Evolutionary conservation across 2,888 invertebrate genomes (phyloP), one percentile per base, ranked within the genome.

Genomic region (Trilocha varians): DNA sequence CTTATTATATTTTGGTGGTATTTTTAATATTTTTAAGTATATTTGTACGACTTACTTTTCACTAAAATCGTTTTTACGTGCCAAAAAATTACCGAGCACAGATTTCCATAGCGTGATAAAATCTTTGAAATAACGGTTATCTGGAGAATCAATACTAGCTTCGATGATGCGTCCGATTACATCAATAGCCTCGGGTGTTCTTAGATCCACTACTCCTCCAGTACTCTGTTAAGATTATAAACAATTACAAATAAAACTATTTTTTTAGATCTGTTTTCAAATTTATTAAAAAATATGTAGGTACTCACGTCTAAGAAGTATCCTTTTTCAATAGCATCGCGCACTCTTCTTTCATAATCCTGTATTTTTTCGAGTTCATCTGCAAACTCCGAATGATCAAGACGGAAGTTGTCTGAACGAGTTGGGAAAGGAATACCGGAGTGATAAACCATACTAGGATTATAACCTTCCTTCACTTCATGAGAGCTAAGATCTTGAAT

Each of bases 381-480:
- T 35, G 78, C 62, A 43, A 87, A 70, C 36, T 82, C 65, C 36
- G 83, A 75, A 38, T 83, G 82, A 15, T 87, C 61, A 3, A 90
- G 52, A 36, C 87, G 70, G 55, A 82, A 88, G 55, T 88, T 73
- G 59, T 88, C 83, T 17, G 89, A 88, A 50, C 92, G 90, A 38
- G 71, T 75, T 32, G 91, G 90, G 78, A 89, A 90, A 39, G 89
- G 87, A 39, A 91, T 73, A 36, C 93, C 93, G 50, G 89, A 92
- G 55, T 85, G 83, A 64, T 89, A 87, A 43, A 87, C 72, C 48
- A 93, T 74, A 44, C 90, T 88, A 38, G 93, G 87, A 38, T 87
- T 83, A 71, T 88, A 92, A 8, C 91, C 91, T 46, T 88, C 77
- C 50, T 88, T 67, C 38, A 91, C 74, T 38, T 85, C 65, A 46